Percentiles rank a stretch among this genome's conserved stretches.
Conservation (phyloP, 1,140 invertebrate species). For the Ceratoteleas bidentatus region DNA sequence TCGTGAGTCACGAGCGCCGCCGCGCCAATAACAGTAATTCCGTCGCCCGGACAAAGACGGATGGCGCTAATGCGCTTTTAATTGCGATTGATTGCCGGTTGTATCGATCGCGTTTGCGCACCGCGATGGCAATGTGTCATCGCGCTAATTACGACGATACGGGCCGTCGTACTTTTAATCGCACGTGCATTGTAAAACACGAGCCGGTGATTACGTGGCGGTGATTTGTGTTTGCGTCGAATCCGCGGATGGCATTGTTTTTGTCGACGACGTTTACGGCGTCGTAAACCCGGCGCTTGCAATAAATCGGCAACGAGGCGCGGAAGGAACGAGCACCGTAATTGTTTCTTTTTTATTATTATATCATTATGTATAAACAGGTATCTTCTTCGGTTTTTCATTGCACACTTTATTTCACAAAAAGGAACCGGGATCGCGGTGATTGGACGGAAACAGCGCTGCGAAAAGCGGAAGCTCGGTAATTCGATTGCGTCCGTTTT, state of each 20-base stretch:
- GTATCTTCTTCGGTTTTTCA: too few species aligned
- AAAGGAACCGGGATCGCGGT: too few species aligned
- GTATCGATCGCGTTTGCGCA: conserved; percentile 22
- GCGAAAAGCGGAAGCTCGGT: neutral
- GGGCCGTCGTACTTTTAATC: conserved; percentile 15
- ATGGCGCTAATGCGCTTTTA: conserved; percentile 31
- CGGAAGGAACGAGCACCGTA: too few species aligned
- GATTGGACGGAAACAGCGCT: too few species aligned
- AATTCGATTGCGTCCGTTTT: neutral
- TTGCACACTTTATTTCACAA: too few species aligned
- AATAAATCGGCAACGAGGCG: conserved; percentile 1
- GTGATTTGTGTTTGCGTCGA: conserved; percentile 5
- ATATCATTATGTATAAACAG: too few species aligned
- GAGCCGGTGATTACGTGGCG: conserved; percentile 7
- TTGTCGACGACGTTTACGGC: conserved; percentile 3
- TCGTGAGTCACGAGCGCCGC: too few species aligned
- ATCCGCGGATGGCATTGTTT: conserved; percentile 4
- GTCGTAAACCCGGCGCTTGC: neutral
- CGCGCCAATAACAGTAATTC: conserved; percentile 32
- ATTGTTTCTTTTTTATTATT: too few species aligned
- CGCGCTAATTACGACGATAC: neutral
- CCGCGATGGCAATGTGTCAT: conserved; percentile 4
- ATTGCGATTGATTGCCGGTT: conserved; percentile 31
- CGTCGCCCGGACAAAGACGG: conserved; percentile 17
- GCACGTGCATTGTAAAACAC: conserved; percentile 1